A percentile compares a stretch with the other conserved stretches of the same genome.
These are phyloP conservation scores for Drosophila parvula DNA, from an alignment of 1,140 invertebrate species.

Conservation along the genomic window DNA sequence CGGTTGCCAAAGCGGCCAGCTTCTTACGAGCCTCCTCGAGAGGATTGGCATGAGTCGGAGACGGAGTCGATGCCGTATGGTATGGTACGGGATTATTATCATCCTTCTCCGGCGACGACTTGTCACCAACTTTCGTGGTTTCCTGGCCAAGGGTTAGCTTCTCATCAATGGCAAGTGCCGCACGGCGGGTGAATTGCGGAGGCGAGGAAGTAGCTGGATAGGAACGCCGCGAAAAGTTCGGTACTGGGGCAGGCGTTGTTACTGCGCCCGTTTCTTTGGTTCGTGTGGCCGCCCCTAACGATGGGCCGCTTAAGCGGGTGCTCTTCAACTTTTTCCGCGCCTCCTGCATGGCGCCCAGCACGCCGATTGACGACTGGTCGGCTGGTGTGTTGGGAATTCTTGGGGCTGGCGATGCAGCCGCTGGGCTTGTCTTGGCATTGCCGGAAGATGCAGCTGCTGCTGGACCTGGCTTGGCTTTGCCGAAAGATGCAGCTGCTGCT, in stretches of 20 bases:
- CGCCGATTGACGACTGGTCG: not conserved
- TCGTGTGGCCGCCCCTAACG: too few relatives aligned
- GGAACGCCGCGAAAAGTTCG: slow-evolving; percentile 1
- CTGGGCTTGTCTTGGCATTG: not conserved
- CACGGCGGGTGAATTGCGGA: not conserved
- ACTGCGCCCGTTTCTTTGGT: not conserved
- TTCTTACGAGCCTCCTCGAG: slow-evolving; percentile 67
- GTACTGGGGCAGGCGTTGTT: not conserved
- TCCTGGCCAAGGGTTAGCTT: not conserved
- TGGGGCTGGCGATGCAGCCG: not conserved
- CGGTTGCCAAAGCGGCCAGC: slow-evolving; percentile 41
- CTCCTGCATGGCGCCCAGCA: slow-evolving; percentile 9
- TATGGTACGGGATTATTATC: not conserved
- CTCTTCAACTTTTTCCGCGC: not conserved
- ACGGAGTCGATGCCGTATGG: not conserved
- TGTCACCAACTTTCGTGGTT: not conserved
- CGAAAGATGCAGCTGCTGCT: too few relatives aligned
- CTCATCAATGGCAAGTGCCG: too few relatives aligned
- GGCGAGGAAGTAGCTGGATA: not conserved
- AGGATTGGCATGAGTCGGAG: not conserved
- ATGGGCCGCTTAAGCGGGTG: too few relatives aligned
- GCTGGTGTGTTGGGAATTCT: not conserved
- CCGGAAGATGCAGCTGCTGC: too few relatives aligned
- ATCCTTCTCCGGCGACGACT: not conserved
- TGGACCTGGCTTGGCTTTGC: not conserved